phyloP scores from a whole-genome alignment of 1,140 invertebrate species.

The Drosophila watanabei region DNA sequence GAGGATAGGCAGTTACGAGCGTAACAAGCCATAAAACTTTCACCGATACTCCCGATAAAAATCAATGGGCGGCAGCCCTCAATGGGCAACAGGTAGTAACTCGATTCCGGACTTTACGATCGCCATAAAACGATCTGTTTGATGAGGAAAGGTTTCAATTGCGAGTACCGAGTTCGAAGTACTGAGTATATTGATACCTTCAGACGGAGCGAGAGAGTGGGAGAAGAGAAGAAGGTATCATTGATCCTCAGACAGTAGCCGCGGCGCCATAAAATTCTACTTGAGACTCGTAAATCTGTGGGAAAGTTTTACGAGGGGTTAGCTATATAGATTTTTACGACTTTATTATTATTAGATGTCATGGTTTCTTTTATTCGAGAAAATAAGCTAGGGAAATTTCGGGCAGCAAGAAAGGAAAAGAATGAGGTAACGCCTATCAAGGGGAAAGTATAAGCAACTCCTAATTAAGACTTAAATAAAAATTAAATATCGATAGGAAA shows the following conservation, averaged over 20 bases:
- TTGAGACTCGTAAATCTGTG: slow-evolving; percentile 48
- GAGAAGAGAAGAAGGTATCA: neutral
- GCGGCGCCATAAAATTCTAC: slow-evolving; percentile 37
- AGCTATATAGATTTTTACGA: slow-evolving; percentile 48
- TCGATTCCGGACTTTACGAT: slow-evolving; percentile 48
- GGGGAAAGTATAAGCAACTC: neutral
- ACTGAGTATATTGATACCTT: slow-evolving; percentile 7
- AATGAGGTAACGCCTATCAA: neutral
- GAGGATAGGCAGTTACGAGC: slow-evolving; percentile 44
- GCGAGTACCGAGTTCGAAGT: slow-evolving; percentile 12
- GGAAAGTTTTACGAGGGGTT: slow-evolving; percentile 35
- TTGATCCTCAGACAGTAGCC: slow-evolving; percentile 40
- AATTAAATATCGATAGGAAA: too few relatives aligned
- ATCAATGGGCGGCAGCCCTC: slow-evolving; percentile 45
- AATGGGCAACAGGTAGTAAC: slow-evolving; percentile 48
- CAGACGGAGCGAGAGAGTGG: neutral
- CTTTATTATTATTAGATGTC: slow-evolving; percentile 76
- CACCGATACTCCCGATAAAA: slow-evolving; percentile 69
- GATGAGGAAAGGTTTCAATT: slow-evolving; percentile 43
- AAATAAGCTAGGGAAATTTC: neutral
- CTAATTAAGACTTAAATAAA: too few relatives aligned
- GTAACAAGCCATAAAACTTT: slow-evolving; percentile 75
- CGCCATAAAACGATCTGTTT: slow-evolving; percentile 39
- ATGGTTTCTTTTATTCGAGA: slow-evolving; percentile 5
- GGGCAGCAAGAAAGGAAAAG: too few relatives aligned